Conservation (phyloP, 92 coral and sea anemone species). For the Metridium senile region DNA sequence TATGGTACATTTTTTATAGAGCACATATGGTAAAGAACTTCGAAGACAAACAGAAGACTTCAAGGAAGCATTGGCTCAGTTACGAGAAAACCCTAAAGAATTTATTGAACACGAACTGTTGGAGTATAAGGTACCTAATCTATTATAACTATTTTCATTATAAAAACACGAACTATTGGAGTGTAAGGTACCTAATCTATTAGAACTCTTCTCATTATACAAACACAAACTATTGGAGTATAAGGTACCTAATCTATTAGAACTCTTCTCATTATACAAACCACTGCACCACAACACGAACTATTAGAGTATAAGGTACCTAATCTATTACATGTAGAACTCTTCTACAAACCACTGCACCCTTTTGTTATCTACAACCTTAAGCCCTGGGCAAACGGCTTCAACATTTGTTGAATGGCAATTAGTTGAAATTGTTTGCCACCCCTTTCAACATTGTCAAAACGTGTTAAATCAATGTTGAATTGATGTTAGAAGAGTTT, state of each 20-base stretch:
- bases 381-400: too few species aligned
- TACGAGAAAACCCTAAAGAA: slow-evolving; percentile 68
- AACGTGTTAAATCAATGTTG: too few species aligned
- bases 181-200: slow-evolving; percentile 5
- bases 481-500: too few species aligned
- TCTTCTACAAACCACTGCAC: background rate
- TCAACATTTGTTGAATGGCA: too few species aligned
- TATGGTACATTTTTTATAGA: background rate
- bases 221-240: background rate
- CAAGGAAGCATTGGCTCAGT: slow-evolving; percentile 64
- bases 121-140: slow-evolving; percentile 66
- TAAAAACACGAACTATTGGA: background rate
- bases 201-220: background rate
- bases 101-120: slow-evolving; percentile 62
- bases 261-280: background rate
- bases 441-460: too few species aligned
- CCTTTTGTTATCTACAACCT: too few species aligned
- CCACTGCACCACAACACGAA: too few species aligned
- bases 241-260: slow-evolving; percentile 1
- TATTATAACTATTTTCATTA: background rate
- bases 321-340: background rate
- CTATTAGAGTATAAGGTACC: background rate
- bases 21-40: slow-evolving; percentile 53
- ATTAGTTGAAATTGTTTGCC: too few species aligned
- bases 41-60: slow-evolving; percentile 73